Percentiles rank a stretch among this genome's conserved stretches.
Evolutionary conservation across 2,888 invertebrate species (phyloP).

Genomic region (Aquatica leii): DNA sequence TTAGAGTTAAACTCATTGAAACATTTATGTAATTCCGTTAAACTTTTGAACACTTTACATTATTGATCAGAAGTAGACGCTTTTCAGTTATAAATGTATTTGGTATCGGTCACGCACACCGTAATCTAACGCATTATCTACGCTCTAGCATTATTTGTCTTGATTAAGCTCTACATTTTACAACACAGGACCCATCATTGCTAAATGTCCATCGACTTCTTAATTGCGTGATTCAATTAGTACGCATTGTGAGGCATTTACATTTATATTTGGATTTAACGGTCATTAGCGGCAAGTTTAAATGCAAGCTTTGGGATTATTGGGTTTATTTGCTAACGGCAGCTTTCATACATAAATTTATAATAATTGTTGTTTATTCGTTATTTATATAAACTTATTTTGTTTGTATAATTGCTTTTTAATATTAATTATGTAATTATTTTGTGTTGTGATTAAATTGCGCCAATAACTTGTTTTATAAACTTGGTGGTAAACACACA

Average conservation of each 20-base stretch:
- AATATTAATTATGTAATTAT: too few species aligned
- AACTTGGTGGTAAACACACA: too few species aligned
- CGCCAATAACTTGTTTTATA: too few species aligned
- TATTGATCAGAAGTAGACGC: conserved; percentile 27
- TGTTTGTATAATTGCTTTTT: too few species aligned
- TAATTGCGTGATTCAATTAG: conserved; percentile 8
- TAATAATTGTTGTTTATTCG: too few species aligned
- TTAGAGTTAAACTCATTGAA: conserved; percentile 12
- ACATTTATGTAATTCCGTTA: conserved; percentile 18
- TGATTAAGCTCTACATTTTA: conserved; percentile 47
- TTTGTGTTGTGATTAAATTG: too few species aligned
- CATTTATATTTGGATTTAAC: conserved; percentile 10
- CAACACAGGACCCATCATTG: conserved; percentile 13
- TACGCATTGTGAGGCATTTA: conserved; percentile 1
- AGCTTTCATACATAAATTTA: too few species aligned
- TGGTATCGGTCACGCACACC: conserved; percentile 31
- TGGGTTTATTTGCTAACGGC: background rate
- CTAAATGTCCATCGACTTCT: conserved; percentile 23
- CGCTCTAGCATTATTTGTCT: conserved; percentile 34
- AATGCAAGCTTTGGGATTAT: conserved; percentile 4
- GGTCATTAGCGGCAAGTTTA: conserved; percentile 6
- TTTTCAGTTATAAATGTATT: conserved; percentile 25
- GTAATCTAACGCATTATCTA: conserved; percentile 32
- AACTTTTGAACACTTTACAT: conserved; percentile 23
- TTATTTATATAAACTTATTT: too few species aligned